Evolutionary conservation across 2,797 vertebrate species (phyloP).

Genomic region (Manis pentadactyla): DNA sequence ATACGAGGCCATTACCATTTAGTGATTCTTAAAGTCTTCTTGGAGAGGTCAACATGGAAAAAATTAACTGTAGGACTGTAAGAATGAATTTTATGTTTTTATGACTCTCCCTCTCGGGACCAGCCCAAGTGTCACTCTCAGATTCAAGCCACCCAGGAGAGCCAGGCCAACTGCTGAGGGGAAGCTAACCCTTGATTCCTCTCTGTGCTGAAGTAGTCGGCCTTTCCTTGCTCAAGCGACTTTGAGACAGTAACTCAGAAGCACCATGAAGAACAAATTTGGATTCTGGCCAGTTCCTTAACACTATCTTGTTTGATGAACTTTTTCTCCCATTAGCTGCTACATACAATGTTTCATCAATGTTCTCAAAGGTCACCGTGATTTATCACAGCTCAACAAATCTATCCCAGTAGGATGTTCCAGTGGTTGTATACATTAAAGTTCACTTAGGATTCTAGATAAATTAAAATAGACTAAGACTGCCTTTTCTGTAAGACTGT

Average conservation of each 20-base stretch:
- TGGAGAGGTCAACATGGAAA: not conserved
- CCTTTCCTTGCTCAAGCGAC: not conserved
- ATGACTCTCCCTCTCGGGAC: not conserved
- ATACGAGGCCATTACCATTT: not conserved
- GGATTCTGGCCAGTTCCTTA: not conserved
- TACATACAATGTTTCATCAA: not conserved
- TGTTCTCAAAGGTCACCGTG: not conserved
- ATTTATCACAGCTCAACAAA: slow-evolving; percentile 38
- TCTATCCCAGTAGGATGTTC: not conserved
- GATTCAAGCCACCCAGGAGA: not conserved
- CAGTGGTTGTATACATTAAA: slow-evolving; percentile 35
- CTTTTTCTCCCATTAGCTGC: not conserved
- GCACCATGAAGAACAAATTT: not conserved
- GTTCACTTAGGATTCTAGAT: slow-evolving; percentile 43
- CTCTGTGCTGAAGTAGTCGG: not conserved
- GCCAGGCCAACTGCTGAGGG: not conserved
- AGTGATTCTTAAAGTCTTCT: not conserved
- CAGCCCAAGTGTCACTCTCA: not conserved
- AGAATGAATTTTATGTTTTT: not conserved
- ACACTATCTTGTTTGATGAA: not conserved
- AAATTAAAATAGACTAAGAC: slow-evolving; percentile 14
- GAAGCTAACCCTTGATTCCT: not conserved
- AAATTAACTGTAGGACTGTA: not conserved
- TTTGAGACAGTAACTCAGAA: slow-evolving; percentile 20
- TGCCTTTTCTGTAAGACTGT: not conserved